Evolutionary conservation across 2,888 invertebrate genomes (phyloP), one percentile per base, ranked within the genome.

Genomic region (Apantesis nais): DNA sequence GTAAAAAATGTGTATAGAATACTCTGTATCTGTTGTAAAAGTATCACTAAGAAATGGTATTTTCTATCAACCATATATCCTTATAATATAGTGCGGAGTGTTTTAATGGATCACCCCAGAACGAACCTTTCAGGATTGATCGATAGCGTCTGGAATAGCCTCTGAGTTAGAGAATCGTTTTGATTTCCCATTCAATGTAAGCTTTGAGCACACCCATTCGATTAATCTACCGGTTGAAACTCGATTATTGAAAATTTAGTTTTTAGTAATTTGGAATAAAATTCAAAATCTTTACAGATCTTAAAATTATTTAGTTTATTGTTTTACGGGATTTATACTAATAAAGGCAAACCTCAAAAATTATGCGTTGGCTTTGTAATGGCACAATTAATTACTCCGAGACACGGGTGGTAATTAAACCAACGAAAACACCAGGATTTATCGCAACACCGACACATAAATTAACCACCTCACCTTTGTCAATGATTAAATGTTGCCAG

Each of bases 391-490:
- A 87, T 87, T 89, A 83, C 76, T 80, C 77, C 73, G 78, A 83
- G 83, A 86, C 87, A 85, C 76, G 78, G 79, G 74, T 79, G 80
- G 86, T 85, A 89, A 90, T 90, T 90, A 88, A 87, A 89, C 79
- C 86, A 83, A 80, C 84, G 86, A 85, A 85, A 87, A 87, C 88
- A 84, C 74, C 79, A 76, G 83, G 86, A 88, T 89, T 89, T 88
- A 89, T 90, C 86, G 89, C 85, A 87, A 87, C 85, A 88, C 85
- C 82, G 83, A 67, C 76, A 80, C 68, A 87, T 90, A 88, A 89
- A 89, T 88, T 88, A 83, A 81, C 82, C 74, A 74, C 71, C 83
- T 77, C 71, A 84, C 84, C 84, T 85, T 82, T 83, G 85, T 85
- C 84, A 83, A 83, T 86, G 78, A 83, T 83, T 81, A 77, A 79